phyloP scores from a whole-genome alignment of 2,797 vertebrate genomes.

The Eurystomus glaucurus region DNA sequence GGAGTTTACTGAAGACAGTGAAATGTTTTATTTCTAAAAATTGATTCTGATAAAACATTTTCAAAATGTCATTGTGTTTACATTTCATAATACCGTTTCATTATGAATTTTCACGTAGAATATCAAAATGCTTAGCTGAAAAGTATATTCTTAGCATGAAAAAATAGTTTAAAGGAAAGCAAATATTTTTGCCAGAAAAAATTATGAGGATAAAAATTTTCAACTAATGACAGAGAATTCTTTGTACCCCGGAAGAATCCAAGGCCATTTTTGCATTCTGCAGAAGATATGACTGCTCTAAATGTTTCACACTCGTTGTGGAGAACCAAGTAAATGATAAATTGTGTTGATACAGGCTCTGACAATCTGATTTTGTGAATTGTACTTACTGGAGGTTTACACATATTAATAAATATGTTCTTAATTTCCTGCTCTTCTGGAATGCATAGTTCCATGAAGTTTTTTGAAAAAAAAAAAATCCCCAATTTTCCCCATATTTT shows the following conservation, averaged over 20 bases:
- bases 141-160: not conserved
- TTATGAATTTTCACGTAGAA: not conserved
- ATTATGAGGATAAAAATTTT: not conserved
- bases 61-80: slow-evolving; percentile 1
- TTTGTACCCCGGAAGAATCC: not conserved
- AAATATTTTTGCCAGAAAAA: not conserved
- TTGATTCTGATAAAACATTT: not conserved
- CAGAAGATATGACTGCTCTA: not conserved
- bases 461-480: not conserved
- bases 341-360: not conserved
- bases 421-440: not conserved
- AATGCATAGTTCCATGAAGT: not conserved
- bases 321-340: not conserved
- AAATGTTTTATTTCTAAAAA: slow-evolving; percentile 44
- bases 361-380: not conserved
- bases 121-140: not conserved
- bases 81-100: not conserved
- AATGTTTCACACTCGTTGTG: not conserved
- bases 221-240: not conserved
- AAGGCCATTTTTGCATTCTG: not conserved
- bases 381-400: not conserved
- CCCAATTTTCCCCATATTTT: not conserved
- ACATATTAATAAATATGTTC: not conserved
- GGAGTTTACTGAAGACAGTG: not conserved
- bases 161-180: not conserved